Evolutionary conservation across 2,797 vertebrate species (phyloP), one percentile per base, ranked within the genome.

Genomic region (Melanotaenia trifasciata): DNA sequence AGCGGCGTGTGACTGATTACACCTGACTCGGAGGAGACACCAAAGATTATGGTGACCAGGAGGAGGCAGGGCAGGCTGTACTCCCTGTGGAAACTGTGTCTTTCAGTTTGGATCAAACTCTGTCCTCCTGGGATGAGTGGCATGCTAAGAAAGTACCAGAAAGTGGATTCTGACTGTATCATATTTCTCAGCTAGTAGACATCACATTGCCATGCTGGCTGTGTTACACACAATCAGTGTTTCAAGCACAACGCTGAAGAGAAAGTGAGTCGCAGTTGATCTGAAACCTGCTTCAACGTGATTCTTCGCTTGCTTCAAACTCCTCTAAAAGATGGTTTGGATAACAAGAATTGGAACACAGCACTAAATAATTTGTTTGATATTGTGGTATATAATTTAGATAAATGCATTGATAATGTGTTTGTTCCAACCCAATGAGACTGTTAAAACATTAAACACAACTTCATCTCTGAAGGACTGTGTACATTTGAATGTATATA

Each of bases 1-100:
- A 84, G 85, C 65, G 20, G 53, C n/a, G 77, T 85, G 85, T 92
- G 93, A 94, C 89, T 89, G 92, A 94, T 93, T 91, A 87, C 84
- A 87, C 74, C 81, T 74, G 89, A 92, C 87, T 91, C 45, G 0
- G 76, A 89, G 82, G 74, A 89, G 93, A 93, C 92, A 86, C 85
- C 74, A 77, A 80, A 87, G 84, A 90, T 90, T 89, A 85, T 45
- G 35, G 81, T 90, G 93, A 90, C 91, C 93, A 82, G 80, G 63
- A 80, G 72, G 76, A 83, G 86, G 86, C 76, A 62, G 71, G 76
- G 84, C 76, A 59, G 60, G 75, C 89, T 88, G 69, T 76, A 78
- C 79, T 83, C 81, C 78, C 76, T 84, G 86, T 87, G 87, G 86
- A 89, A 89, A 88, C 78, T 85, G 88, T 90, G 88, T 74, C 73